phyloP scores from a whole-genome alignment of 2,888 invertebrate genomes.

The Thumatha senex region DNA sequence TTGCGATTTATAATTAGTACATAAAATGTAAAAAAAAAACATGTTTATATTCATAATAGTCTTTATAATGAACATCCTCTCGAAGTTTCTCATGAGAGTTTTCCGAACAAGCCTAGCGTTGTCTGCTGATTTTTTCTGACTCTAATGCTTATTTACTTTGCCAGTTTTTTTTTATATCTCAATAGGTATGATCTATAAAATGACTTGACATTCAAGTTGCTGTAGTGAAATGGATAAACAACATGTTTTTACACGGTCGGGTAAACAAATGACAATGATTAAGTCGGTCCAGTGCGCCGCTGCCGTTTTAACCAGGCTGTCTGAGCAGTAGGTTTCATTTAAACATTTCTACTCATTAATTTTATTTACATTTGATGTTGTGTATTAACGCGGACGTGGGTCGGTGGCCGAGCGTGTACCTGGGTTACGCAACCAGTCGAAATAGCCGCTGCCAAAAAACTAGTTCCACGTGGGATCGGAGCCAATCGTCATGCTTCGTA shows the following conservation, averaged over 20 bases:
- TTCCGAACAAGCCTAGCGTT: background rate
- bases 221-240: slow-evolving; percentile 14
- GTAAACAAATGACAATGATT: slow-evolving; percentile 25
- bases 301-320: slow-evolving; percentile 15
- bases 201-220: background rate
- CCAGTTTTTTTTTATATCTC: background rate
- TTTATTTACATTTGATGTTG: slow-evolving; percentile 72
- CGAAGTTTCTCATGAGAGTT: background rate
- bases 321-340: slow-evolving; percentile 38
- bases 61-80: background rate
- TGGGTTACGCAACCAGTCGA: slow-evolving; percentile 70
- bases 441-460: slow-evolving; percentile 76
- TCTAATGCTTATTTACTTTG: too few species aligned
- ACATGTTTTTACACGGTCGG: slow-evolving; percentile 9
- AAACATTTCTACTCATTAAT: slow-evolving; percentile 58
- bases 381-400: slow-evolving; percentile 58
- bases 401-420: slow-evolving; percentile 66
- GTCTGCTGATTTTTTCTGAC: background rate
- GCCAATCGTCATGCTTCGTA: slow-evolving; percentile 38
- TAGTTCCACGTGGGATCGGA: slow-evolving; percentile 67
- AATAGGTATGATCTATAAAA: background rate
- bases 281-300: slow-evolving; percentile 11
- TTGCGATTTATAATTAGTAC: background rate
- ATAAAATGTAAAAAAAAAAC: background rate
- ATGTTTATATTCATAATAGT: background rate